Percentiles rank a stretch among this genome's conserved stretches.
Conservation (phyloP, 2,888 invertebrate species). For the Imbricaverruca yamaguchii region DNA sequence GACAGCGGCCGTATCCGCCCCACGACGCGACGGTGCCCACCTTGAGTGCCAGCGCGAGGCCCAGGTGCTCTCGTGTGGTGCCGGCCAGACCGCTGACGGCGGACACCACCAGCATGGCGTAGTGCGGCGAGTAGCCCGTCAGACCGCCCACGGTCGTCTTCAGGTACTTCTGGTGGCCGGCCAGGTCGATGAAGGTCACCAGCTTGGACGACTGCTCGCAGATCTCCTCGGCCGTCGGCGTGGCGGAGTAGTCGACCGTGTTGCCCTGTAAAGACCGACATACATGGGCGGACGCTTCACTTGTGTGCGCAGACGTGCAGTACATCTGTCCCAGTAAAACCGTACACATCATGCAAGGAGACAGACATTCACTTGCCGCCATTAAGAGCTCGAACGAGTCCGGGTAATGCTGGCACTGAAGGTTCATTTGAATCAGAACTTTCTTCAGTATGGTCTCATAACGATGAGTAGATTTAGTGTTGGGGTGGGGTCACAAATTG, state of each 20-base stretch:
- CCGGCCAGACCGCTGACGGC: slow-evolving; percentile 65
- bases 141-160: slow-evolving; percentile 93
- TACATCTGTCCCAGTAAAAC: no score
- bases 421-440: no score
- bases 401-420: no score
- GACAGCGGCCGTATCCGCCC: no score
- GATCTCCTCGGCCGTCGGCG: slow-evolving; percentile 57
- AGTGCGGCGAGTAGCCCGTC: slow-evolving; percentile 83
- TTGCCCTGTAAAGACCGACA: slow-evolving; percentile 27
- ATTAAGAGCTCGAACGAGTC: no score
- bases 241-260: slow-evolving; percentile 32
- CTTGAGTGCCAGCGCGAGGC: slow-evolving; percentile 50
- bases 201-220: slow-evolving; percentile 96
- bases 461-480: no score
- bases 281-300: no score
- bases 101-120: slow-evolving; percentile 77
- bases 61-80: slow-evolving; percentile 61
- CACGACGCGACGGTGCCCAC: not conserved
- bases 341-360: no score
- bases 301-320: no score
- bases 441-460: no score
- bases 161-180: slow-evolving; percentile 92
- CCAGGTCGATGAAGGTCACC: slow-evolving; percentile 96
- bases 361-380: no score
- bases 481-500: no score